Conservation (phyloP, 2,113 vertebrate genomes). For the Tricholaema leucomelas region DNA sequence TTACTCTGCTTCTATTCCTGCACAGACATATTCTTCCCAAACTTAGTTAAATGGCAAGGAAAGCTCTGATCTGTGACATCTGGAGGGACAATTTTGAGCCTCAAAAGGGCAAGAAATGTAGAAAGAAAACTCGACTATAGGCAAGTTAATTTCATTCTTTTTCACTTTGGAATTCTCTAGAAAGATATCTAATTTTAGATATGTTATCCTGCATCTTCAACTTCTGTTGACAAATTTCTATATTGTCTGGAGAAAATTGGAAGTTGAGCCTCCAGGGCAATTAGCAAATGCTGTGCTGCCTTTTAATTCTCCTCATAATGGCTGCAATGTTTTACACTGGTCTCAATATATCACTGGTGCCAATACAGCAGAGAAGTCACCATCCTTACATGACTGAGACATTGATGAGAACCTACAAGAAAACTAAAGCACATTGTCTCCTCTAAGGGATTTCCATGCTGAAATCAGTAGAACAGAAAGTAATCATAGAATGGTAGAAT, state of each 20-base stretch:
- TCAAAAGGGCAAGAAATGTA: not conserved
- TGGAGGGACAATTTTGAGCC: not conserved
- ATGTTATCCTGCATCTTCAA: not conserved
- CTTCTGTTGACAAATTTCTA: not conserved
- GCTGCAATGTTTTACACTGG: not conserved
- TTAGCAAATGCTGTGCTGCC: not conserved
- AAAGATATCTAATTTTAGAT: slow-evolving; percentile 26
- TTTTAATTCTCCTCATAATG: not conserved
- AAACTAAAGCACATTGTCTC: not conserved
- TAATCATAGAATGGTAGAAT: not conserved
- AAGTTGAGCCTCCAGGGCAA: not conserved
- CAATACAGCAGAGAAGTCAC: not conserved
- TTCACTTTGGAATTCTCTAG: not conserved
- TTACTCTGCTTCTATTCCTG: not conserved
- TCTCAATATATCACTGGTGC: not conserved
- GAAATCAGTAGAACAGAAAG: not conserved
- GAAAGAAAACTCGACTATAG: not conserved
- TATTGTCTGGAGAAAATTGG: slow-evolving; percentile 23
- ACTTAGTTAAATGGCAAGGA: not conserved
- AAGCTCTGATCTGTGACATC: not conserved
- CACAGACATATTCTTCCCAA: not conserved
- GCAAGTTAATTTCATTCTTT: not conserved
- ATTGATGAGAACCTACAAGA: not conserved
- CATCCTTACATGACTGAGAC: not conserved
- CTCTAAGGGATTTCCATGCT: not conserved